phyloP scores from a whole-genome alignment of 1,140 invertebrate genomes.

The Lethrus apterus region DNA sequence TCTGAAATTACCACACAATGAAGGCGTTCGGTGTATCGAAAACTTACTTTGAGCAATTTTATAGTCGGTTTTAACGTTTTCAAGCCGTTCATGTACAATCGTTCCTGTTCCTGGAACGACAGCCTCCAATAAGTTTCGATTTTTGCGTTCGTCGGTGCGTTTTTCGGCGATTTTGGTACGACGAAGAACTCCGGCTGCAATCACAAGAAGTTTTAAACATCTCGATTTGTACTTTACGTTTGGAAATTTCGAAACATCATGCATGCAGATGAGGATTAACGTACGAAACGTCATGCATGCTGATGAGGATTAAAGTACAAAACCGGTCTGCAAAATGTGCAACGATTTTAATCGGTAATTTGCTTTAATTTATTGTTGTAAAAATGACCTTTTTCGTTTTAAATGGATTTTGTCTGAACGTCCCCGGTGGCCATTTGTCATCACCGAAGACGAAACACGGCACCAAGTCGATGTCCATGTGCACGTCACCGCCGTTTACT shows the following conservation, averaged over 20 bases:
- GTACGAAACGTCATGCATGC: too few species aligned
- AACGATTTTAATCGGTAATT: too few species aligned
- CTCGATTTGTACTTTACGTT: too few species aligned
- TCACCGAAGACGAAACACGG: constrained; percentile 31
- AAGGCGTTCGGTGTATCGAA: background rate
- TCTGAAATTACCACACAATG: constrained; percentile 37
- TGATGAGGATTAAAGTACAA: too few species aligned
- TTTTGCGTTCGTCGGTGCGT: background rate
- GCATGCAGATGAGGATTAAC: too few species aligned
- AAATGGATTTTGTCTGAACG: too few species aligned
- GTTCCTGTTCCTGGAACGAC: constrained; percentile 36
- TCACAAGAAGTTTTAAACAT: too few species aligned
- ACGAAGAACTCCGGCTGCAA: constrained; percentile 28
- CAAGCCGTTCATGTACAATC: constrained; percentile 23
- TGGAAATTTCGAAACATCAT: too few species aligned
- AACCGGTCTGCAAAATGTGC: too few species aligned
- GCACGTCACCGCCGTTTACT: constrained; percentile 9
- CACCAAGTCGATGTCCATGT: constrained; percentile 35
- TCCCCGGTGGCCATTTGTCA: too few species aligned
- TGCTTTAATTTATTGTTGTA: too few species aligned
- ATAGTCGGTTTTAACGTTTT: constrained; percentile 28
- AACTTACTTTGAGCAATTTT: constrained; percentile 29
- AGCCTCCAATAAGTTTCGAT: constrained; percentile 30
- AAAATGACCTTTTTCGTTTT: too few species aligned
- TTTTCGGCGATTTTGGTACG: constrained; percentile 33